phyloP scores from a whole-genome alignment of 2,888 invertebrate genomes.

The Amiota mariae region DNA sequence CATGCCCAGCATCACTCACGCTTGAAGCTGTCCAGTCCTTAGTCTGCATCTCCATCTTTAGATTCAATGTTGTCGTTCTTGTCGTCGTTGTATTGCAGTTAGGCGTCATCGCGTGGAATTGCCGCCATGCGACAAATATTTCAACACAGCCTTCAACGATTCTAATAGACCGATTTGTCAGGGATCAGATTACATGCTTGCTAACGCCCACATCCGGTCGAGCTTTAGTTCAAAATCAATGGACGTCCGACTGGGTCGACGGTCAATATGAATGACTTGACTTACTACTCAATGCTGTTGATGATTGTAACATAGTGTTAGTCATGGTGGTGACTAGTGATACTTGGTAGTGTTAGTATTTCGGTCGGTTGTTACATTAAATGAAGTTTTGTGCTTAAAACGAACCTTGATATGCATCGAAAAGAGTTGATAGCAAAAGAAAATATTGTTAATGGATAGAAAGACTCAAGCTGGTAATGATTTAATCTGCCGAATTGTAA shows the following conservation, averaged over 20 bases:
- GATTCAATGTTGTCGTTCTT: slow-evolving; percentile 16
- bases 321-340: not conserved
- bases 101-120: slow-evolving; percentile 10
- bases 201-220: slow-evolving; percentile 71
- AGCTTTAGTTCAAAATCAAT: slow-evolving; percentile 16
- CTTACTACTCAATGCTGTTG: not conserved
- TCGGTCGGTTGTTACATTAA: not conserved
- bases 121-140: slow-evolving; percentile 69
- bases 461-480: too few species aligned
- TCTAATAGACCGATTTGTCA: slow-evolving; percentile 73
- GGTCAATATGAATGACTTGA: slow-evolving; percentile 15
- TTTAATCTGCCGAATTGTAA: too few species aligned
- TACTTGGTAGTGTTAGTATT: not conserved
- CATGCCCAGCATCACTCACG: slow-evolving; percentile 32
- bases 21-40: not conserved
- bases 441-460: too few species aligned
- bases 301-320: not conserved
- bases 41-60: slow-evolving; percentile 35
- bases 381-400: not conserved
- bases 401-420: too few species aligned
- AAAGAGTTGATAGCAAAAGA: too few species aligned
- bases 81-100: slow-evolving; percentile 22
- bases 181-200: slow-evolving; percentile 70
- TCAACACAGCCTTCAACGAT: slow-evolving; percentile 68
- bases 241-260: slow-evolving; percentile 25